phyloP scores from a whole-genome alignment of 2,888 invertebrate genomes.

The Hirudinaria manillensis region DNA sequence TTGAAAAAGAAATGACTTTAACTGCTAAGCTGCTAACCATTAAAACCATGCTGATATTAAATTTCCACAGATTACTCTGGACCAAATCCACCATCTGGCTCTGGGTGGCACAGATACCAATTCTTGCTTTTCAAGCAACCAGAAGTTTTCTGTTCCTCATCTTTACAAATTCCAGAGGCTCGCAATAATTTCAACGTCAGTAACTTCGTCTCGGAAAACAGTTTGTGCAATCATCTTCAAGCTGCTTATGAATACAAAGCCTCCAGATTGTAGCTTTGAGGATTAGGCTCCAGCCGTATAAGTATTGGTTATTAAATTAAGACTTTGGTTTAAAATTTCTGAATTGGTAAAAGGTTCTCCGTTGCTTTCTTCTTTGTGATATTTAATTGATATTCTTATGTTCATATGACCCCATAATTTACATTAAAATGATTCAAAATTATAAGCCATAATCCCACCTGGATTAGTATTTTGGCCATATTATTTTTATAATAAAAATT shows the following conservation, averaged over 20 bases:
- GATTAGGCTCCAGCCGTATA: too few species aligned
- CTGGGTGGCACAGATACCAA: conserved; percentile 33
- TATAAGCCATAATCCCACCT: too few species aligned
- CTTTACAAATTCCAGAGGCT: too few species aligned
- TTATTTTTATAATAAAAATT: too few species aligned
- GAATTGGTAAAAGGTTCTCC: too few species aligned
- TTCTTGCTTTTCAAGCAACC: conserved; percentile 30
- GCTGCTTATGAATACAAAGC: conserved; percentile 15
- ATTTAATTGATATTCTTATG: too few species aligned
- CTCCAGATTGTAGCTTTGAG: neutral
- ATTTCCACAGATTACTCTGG: conserved; percentile 22
- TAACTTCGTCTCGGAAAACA: neutral
- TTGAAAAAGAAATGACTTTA: neutral
- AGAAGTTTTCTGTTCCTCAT: neutral
- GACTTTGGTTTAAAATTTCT: too few species aligned
- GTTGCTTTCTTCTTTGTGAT: too few species aligned
- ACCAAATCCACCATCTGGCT: conserved; percentile 26
- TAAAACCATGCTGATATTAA: neutral
- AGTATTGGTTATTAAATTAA: too few species aligned
- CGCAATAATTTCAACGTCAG: neutral
- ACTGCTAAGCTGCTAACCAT: neutral
- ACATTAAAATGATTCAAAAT: too few species aligned
- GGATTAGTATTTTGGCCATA: too few species aligned
- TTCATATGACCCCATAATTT: too few species aligned
- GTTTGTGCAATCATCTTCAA: neutral